These are phyloP conservation scores for Brachylomia viminalis DNA, from an alignment of 2,888 invertebrate species.

Conservation along the genomic window DNA sequence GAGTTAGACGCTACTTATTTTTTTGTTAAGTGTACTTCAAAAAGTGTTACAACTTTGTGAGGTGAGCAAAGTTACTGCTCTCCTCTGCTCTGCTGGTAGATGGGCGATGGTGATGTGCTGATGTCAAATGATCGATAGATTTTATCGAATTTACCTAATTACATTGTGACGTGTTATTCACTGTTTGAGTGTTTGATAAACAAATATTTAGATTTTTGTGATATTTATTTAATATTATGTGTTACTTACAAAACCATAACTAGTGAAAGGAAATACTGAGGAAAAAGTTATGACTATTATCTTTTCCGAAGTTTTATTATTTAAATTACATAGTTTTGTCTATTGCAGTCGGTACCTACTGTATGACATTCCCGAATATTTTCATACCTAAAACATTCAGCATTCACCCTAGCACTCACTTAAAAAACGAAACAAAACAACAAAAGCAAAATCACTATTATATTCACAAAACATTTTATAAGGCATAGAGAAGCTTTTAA, in stretches of 20 bases:
- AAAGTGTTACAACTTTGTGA: not conserved
- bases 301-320: no score
- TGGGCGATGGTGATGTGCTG: no score
- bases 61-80: not conserved
- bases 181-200: not conserved
- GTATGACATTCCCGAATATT: not conserved
- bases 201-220: no score
- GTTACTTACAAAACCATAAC: no score
- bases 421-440: conserved; percentile 26
- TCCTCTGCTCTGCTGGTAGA: no score
- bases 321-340: not conserved
- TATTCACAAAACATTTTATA: conserved; percentile 64
- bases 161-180: not conserved
- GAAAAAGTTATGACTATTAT: not conserved
- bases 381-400: conserved; percentile 14
- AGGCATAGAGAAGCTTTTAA: conserved; percentile 72
- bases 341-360: not conserved
- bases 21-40: conserved; percentile 13
- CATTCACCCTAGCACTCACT: conserved; percentile 14
- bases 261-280: not conserved
- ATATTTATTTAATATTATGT: no score
- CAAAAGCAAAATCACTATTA: conserved; percentile 38
- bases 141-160: not conserved
- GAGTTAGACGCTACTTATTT: conserved; percentile 13
- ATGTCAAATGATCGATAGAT: not conserved